These are phyloP conservation scores for Phasia obesa DNA, from an alignment of 2,888 invertebrate species.

Conservation along the genomic window DNA sequence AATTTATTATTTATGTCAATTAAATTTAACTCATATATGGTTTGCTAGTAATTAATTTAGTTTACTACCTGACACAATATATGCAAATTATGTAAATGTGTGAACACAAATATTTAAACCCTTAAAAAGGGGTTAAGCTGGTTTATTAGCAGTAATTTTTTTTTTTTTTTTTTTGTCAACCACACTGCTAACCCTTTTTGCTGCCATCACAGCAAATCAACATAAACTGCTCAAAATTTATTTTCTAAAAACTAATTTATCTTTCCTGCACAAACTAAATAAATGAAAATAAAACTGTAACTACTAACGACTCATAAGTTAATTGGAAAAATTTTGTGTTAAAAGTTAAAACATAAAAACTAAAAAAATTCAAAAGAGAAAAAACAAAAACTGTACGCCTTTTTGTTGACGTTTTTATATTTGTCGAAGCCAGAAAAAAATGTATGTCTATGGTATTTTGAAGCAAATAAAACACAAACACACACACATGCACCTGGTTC, in stretches of 20 bases:
- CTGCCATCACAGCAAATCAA: slow-evolving; percentile 10
- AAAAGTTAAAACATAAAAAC: slow-evolving; percentile 37
- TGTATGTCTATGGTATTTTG: slow-evolving; percentile 57
- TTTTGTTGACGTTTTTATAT: slow-evolving; percentile 21
- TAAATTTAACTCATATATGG: no score
- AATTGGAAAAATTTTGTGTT: slow-evolving; percentile 66
- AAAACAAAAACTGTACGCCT: slow-evolving; percentile 25
- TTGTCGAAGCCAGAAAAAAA: slow-evolving; percentile 49
- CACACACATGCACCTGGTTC: slow-evolving; percentile 7
- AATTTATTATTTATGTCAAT: no score
- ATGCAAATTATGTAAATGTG: not conserved
- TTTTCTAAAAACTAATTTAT: slow-evolving; percentile 52
- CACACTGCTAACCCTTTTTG: no score
- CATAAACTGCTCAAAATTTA: slow-evolving; percentile 25
- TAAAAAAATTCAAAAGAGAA: not conserved
- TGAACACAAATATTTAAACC: not conserved
- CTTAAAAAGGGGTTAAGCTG: slow-evolving; percentile 21
- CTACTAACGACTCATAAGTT: slow-evolving; percentile 62
- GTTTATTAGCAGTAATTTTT: slow-evolving; percentile 35
- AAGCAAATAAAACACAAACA: slow-evolving; percentile 27
- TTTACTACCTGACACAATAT: no score
- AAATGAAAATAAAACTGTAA: slow-evolving; percentile 36
- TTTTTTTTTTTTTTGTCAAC: not conserved
- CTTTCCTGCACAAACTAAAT: slow-evolving; percentile 31
- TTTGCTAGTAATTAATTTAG: no score